These are phyloP conservation scores for Scaptomyza graminum DNA, from an alignment of 1,140 invertebrate species.

Conservation along the genomic window DNA sequence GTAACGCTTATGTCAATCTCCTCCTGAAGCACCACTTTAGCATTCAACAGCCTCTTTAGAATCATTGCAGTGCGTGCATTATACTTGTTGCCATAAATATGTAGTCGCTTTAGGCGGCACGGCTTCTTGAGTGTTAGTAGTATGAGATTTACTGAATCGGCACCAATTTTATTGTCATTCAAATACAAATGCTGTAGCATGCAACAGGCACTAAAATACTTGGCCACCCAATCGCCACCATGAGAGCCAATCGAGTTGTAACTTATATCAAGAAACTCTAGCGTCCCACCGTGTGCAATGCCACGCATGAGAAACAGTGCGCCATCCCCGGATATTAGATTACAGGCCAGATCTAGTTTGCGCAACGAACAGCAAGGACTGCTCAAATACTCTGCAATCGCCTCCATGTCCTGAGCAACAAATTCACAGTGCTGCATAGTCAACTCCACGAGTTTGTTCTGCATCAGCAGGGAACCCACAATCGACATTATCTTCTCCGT, in stretches of 20 bases:
- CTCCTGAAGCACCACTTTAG: conserved; percentile 52
- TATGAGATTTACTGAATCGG: conserved; percentile 46
- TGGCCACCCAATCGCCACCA: conserved; percentile 66
- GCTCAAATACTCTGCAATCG: conserved; percentile 59
- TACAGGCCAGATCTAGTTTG: conserved; percentile 52
- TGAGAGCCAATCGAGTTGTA: conserved; percentile 61
- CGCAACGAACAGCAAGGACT: conserved; percentile 14
- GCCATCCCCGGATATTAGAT: conserved; percentile 63
- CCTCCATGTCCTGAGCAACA: conserved; percentile 64
- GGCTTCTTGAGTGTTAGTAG: conserved; percentile 63
- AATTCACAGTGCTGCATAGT: conserved; percentile 64
- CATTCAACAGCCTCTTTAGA: conserved; percentile 58
- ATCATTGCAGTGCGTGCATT: conserved; percentile 54
- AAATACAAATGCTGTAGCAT: conserved; percentile 53
- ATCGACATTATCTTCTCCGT: conserved; percentile 62
- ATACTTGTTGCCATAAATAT: conserved; percentile 61
- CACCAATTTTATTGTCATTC: conserved; percentile 55
- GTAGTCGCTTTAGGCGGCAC: conserved; percentile 41
- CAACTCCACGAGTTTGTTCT: conserved; percentile 58
- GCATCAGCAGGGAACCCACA: conserved; percentile 62
- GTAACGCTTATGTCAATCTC: conserved; percentile 61
- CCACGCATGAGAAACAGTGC: conserved; percentile 54
- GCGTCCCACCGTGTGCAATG: conserved; percentile 13
- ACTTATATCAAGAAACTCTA: conserved; percentile 63
- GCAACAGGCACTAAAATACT: conserved; percentile 49